Percentiles rank a stretch among this genome's conserved stretches.
These are phyloP conservation scores for Limnephilus rhombicus DNA, from an alignment of 2,888 invertebrate species.

Conservation along the genomic window DNA sequence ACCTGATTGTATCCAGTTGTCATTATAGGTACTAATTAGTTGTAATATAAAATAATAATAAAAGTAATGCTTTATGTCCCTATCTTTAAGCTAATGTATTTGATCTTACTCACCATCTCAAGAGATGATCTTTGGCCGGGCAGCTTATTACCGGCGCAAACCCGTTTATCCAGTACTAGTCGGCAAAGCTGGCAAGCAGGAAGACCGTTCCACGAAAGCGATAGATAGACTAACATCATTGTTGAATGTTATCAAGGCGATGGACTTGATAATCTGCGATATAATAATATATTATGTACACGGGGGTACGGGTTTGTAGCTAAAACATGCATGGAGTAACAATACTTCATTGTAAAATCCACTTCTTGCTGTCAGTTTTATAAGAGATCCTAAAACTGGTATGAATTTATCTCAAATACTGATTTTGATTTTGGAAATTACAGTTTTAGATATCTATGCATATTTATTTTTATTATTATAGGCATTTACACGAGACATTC, in stretches of 20 bases:
- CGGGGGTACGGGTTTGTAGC: not conserved
- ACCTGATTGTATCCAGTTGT: not conserved
- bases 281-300: not conserved
- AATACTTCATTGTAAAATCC: not conserved
- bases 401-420: not conserved
- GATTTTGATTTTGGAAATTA: too few species aligned
- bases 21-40: not conserved
- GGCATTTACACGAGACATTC: too few species aligned
- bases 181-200: slow-evolving; percentile 32
- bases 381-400: not conserved
- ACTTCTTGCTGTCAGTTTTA: not conserved
- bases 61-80: not conserved
- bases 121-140: slow-evolving; percentile 18
- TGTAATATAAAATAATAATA: not conserved
- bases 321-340: not conserved
- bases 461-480: too few species aligned
- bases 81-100: not conserved
- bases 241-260: not conserved
- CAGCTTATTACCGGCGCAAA: slow-evolving; percentile 24
- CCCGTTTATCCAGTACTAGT: slow-evolving; percentile 31
- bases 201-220: slow-evolving; percentile 4
- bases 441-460: too few species aligned
- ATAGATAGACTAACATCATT: slow-evolving; percentile 9
- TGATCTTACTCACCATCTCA: not conserved
- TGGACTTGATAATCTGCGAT: not conserved